Evolutionary conservation across 1,140 invertebrate genomes (phyloP), one percentile per base, ranked within the genome.

Genomic region (Mactra quadrangularis): DNA sequence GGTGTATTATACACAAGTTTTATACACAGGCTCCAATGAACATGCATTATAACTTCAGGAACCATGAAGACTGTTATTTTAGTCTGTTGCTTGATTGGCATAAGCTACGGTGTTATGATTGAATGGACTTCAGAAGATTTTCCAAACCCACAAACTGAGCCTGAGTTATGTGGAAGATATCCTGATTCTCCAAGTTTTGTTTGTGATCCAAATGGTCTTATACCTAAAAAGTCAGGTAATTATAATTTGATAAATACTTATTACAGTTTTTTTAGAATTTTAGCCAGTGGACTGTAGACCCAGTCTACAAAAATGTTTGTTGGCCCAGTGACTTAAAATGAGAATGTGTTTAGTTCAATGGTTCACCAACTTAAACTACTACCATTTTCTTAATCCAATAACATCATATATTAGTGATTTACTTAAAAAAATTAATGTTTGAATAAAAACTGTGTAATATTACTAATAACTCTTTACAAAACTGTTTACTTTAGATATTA

Each of bases 181-280:
- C 15, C 25, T n/a, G 33, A 76, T 29, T 57, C 68, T 41, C 68
- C 82, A 0, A 72, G 70, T 7, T 86, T 64, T 68, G 66, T 88
- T 31, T 88, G 87, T 68, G 87, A 88, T 35, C 87, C 87, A 15
- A 86, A 88, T 64, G 50, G 78, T n/a, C 55, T 88, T 0, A 82
- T 86, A 17, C 76, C 62, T 75, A 62, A 53, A 9, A 75, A 83
- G 50, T 38, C 83, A 50, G 66, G 87, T 88, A 83, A 13, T 15
- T 25, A 41, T 11, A 15, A 17, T 22, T 9, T 29, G 15, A 25
- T 25, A 1, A 27, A 31, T 47, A 41, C 35, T 22, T 19, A n/a
- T n/a, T n/a, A n/a, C n/a, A n/a, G n/a, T n/a, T n/a, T n/a, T 62
- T 15, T 62, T 15, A 29, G 9, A 22, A 7, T 62, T 33, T 7